Evolutionary conservation across 2,797 vertebrate species (phyloP).

Genomic region (Melanotaenia nigrans): DNA sequence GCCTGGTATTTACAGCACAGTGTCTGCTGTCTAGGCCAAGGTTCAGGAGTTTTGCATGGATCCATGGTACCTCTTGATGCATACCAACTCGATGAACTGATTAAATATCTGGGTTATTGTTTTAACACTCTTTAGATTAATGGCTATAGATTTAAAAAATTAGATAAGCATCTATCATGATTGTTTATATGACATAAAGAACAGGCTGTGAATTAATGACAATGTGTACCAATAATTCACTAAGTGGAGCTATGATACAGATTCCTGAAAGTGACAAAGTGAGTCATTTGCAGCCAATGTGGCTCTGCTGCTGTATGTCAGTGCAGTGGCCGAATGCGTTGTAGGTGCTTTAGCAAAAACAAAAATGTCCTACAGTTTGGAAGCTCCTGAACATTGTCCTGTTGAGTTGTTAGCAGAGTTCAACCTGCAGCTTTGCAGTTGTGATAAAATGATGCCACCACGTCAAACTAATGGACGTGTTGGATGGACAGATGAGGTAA

Average conservation of each 20-base stretch:
- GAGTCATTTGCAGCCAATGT: constrained; percentile 42
- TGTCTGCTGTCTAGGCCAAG: constrained; percentile 56
- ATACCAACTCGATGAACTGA: constrained; percentile 15
- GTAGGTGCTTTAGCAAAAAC: constrained; percentile 53
- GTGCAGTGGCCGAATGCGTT: constrained; percentile 33
- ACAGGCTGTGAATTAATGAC: constrained; percentile 12
- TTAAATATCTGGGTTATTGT: background rate
- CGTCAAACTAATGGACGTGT: constrained; percentile 35
- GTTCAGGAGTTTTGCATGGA: constrained; percentile 33
- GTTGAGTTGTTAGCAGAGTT: constrained; percentile 21
- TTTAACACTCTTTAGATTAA: no score
- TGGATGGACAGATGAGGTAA: constrained; percentile 57
- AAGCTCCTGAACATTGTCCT: constrained; percentile 28
- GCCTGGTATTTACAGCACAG: constrained; percentile 70
- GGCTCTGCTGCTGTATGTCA: constrained; percentile 34
- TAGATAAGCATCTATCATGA: background rate
- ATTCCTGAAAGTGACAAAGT: constrained; percentile 40
- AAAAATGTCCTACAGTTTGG: constrained; percentile 49
- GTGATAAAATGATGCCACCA: constrained; percentile 36
- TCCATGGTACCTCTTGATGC: constrained; percentile 15
- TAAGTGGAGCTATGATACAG: constrained; percentile 19
- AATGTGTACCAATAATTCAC: constrained; percentile 22
- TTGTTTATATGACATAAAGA: constrained; percentile 24
- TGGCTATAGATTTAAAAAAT: constrained; percentile 1
- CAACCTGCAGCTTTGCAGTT: constrained; percentile 38